Evolutionary conservation across 2,888 invertebrate genomes (phyloP), one percentile per base, ranked within the genome.

Genomic region (Cryptocephalus moraei): DNA sequence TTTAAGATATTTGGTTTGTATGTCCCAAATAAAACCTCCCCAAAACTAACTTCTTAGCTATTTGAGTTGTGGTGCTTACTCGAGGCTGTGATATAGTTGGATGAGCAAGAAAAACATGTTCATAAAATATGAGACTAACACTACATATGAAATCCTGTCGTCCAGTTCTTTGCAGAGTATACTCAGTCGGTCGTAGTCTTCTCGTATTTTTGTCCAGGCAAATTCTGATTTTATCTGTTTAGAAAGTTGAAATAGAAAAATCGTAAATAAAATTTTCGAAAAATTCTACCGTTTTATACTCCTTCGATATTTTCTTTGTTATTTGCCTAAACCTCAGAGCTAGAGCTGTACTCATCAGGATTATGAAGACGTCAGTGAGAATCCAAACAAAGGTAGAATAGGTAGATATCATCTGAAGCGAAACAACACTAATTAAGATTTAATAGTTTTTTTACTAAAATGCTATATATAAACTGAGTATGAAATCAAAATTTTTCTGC

Each of bases 301-400:
- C 31, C 13, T 31, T 9, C 12, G 22, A 22, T 31, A 22, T 22
- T 22, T 22, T 46, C 33, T 50, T 43, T n/a, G 47, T 46, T n/a
- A 69, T 61, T 54, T 65, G 63, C 46, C 56, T 51, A 47, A 68
- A 67, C 44, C 64, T 60, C 13, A 58, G 43, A 1, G 66, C 61
- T 33, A 68, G 46, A 10, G 60, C 51, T 11, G 56, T 57, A 48
- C 67, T 65, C 12, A 66, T 47, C 33, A 63, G 39, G 45, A 69
- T 65, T 36, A 69, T 62, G 49, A 66, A 67, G 39, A 68, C 50
- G 51, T 69, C 69, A 46, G 58, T 64, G 43, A 62, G 61, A 34
- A 61, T 60, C 65, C 65, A 66, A 31, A 57, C 55, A 43, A 67
- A 57, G 6, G 62, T 60, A 13, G 60, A 54, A 10, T 62, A 56